Evolutionary conservation across 2,113 vertebrate genomes (phyloP).

Genomic region (Tichodroma muraria): DNA sequence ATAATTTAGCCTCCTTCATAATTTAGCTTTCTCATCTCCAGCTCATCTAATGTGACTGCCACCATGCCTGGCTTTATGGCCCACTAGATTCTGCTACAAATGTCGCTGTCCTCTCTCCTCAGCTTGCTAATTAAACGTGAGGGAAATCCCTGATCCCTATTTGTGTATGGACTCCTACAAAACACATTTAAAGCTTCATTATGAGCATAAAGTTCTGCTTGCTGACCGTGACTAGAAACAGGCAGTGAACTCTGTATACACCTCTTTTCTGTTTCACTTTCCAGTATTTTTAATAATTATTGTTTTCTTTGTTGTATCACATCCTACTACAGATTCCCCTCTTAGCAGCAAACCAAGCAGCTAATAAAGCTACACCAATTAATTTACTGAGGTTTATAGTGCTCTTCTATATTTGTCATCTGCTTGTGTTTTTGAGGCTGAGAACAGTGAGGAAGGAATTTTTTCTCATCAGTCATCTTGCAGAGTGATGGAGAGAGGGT

Average conservation of each 20-base stretch:
- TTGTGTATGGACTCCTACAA: background rate
- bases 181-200: background rate
- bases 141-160: background rate
- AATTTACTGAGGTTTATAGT: background rate
- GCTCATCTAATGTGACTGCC: background rate
- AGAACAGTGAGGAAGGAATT: background rate
- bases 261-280: background rate
- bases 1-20: background rate
- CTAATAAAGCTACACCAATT: background rate
- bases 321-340: background rate
- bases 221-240: background rate
- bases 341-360: background rate
- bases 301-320: background rate
- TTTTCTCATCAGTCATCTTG: background rate
- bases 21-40: background rate
- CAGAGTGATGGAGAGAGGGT: background rate
- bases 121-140: background rate
- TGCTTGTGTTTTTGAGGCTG: background rate
- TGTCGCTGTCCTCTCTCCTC: background rate
- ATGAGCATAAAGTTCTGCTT: background rate
- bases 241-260: background rate
- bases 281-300: background rate
- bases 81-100: background rate
- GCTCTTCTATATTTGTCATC: background rate
- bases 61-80: background rate